Percentiles rank a stretch among this genome's conserved stretches.
phyloP scores from a whole-genome alignment of 2,797 vertebrate species.

The Numenius phaeopus region DNA sequence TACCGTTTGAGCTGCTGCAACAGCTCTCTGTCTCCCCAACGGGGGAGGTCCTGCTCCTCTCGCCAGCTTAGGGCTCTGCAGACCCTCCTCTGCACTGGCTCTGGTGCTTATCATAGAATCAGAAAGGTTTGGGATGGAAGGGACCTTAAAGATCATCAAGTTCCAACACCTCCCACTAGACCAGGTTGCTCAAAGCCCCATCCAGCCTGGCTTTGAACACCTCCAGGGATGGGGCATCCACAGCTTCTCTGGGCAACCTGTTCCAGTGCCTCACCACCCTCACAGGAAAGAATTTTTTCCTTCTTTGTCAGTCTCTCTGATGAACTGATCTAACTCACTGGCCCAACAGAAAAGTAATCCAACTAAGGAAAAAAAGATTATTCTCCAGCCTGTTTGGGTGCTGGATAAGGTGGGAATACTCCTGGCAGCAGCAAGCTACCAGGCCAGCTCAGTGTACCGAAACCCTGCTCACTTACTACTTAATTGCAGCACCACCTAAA shows the following conservation, averaged over 20 bases:
- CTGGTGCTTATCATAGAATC: no score
- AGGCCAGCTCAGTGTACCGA: background rate
- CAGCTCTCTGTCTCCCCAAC: background rate
- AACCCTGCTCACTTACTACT: background rate
- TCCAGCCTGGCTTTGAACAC: no score
- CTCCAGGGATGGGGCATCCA: no score
- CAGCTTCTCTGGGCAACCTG: no score
- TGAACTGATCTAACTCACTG: background rate
- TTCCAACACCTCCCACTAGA: no score
- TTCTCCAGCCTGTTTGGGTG: background rate
- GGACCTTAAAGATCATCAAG: no score
- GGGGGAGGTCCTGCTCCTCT: background rate
- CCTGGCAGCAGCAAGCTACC: background rate
- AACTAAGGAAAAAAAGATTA: background rate
- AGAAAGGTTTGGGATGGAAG: no score
- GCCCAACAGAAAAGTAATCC: background rate
- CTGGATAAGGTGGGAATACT: background rate
- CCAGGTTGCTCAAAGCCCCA: no score
- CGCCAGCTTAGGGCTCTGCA: background rate
- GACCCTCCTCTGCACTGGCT: accelerated
- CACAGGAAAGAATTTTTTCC: no score
- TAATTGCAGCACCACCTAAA: background rate
- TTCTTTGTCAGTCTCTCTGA: background rate
- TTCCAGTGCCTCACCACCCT: no score
- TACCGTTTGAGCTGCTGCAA: background rate